phyloP scores from a whole-genome alignment of 2,888 invertebrate species.

The Plebejus argus region DNA sequence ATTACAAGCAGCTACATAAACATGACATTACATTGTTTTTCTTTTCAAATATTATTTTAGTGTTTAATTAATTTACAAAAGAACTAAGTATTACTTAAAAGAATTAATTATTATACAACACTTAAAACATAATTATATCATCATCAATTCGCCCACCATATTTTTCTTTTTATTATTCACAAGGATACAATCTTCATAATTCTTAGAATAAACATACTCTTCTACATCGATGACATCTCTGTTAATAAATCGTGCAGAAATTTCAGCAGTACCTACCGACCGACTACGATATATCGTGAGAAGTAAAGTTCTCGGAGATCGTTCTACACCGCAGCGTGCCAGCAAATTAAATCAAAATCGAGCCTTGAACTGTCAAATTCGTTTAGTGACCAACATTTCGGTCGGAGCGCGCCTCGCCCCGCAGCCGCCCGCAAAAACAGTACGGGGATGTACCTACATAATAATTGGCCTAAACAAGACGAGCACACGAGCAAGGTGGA shows the following conservation, averaged over 20 bases:
- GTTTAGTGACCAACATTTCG: slow-evolving; percentile 45
- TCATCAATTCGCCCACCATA: no score
- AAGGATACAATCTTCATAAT: no score
- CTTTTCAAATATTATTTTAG: no score
- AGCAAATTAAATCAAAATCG: slow-evolving; percentile 46
- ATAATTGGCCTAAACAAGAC: slow-evolving; percentile 41
- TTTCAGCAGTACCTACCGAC: not conserved
- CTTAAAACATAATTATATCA: no score
- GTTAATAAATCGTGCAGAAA: not conserved
- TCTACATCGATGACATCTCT: no score
- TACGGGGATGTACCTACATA: slow-evolving; percentile 46
- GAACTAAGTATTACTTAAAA: no score
- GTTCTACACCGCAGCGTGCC: slow-evolving; percentile 38
- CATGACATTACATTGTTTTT: no score
- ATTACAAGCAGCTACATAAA: no score
- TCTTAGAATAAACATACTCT: no score
- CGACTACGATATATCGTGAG: slow-evolving; percentile 19
- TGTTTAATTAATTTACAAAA: no score
- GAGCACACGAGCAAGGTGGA: slow-evolving; percentile 42
- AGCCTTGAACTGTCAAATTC: slow-evolving; percentile 47
- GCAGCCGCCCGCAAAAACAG: slow-evolving; percentile 48
- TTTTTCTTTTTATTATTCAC: no score
- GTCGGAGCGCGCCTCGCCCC: slow-evolving; percentile 43
- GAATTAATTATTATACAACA: no score
- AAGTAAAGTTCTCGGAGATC: slow-evolving; percentile 10